A percentile compares a stretch with the other conserved stretches of the same genome.
These are phyloP conservation scores for Zygaena filipendulae DNA, from an alignment of 2,888 invertebrate genomes.

Conservation along the genomic window DNA sequence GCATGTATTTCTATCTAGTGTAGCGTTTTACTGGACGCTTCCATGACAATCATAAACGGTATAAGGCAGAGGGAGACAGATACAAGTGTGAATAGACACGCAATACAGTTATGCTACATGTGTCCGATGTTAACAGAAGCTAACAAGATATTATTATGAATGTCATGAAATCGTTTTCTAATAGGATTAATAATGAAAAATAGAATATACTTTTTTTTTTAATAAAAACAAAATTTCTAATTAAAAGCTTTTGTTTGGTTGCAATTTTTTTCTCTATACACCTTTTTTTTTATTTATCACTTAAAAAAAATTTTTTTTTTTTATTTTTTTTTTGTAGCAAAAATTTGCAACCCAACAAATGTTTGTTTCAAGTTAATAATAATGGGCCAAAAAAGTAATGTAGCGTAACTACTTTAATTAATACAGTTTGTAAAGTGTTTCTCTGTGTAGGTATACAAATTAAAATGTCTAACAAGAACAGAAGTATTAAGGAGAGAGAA, in stretches of 20 bases:
- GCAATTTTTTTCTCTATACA: conserved; percentile 43
- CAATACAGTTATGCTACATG: no score
- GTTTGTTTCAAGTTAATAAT: conserved; percentile 42
- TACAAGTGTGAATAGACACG: no score
- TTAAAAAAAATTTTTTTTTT: no score
- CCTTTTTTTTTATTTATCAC: no score
- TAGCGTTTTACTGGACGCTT: conserved; percentile 26
- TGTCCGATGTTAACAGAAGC: no score
- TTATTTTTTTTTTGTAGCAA: conserved; percentile 8
- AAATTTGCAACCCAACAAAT: conserved; percentile 55
- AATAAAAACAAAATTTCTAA: conserved; percentile 45
- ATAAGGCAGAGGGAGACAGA: conserved; percentile 9
- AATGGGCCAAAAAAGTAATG: conserved; percentile 56
- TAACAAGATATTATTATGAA: no score
- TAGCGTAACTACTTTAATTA: conserved; percentile 50
- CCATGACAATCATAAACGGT: conserved; percentile 36
- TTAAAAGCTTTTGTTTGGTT: conserved; percentile 51
- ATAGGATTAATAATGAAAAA: conserved; percentile 32
- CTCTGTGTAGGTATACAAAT: conserved; percentile 64
- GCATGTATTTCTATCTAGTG: conserved; percentile 34
- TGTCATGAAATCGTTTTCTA: conserved; percentile 55
- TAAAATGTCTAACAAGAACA: conserved; percentile 43
- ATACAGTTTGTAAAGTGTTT: conserved; percentile 65
- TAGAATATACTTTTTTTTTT: no score
- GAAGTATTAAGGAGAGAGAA: conserved; percentile 50